Conservation (phyloP, 2,113 vertebrate genomes). For the Centropristis striata region DNA sequence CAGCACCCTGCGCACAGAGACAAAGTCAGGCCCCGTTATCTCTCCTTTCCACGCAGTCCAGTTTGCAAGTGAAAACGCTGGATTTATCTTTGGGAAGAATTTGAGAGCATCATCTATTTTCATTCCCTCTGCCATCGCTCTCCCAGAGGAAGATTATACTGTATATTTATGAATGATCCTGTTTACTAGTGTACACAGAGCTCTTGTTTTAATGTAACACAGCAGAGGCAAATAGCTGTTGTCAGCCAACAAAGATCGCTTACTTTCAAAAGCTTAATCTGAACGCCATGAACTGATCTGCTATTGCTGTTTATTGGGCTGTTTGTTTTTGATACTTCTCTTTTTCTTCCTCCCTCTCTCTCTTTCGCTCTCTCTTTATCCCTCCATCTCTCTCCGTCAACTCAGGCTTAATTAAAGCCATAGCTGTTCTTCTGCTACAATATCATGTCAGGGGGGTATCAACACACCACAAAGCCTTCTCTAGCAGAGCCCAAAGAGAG, state of each 20-base stretch:
- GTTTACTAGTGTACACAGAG: conserved; percentile 56
- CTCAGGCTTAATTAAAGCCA: conserved; percentile 78
- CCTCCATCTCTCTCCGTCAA: conserved; percentile 63
- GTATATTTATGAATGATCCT: conserved; percentile 76
- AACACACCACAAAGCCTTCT: conserved; percentile 72
- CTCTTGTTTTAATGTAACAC: conserved; percentile 58
- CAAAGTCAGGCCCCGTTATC: conserved; percentile 75
- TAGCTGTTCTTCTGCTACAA: conserved; percentile 69
- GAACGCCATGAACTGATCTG: conserved; percentile 31
- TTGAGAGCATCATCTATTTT: conserved; percentile 76
- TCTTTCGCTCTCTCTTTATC: conserved; percentile 39
- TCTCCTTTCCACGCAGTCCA: conserved; percentile 56
- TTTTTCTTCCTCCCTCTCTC: not conserved
- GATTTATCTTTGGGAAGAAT: conserved; percentile 74
- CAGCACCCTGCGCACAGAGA: conserved; percentile 30
- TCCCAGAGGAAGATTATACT: conserved; percentile 44
- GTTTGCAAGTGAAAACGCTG: conserved; percentile 50
- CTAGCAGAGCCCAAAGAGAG: conserved; percentile 41
- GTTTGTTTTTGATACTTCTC: conserved; percentile 53
- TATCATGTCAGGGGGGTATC: conserved; percentile 78
- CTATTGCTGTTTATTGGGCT: conserved; percentile 32
- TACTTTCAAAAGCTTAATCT: conserved; percentile 44
- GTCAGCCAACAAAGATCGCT: conserved; percentile 50
- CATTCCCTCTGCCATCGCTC: conserved; percentile 66
- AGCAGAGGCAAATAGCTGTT: conserved; percentile 45